Evolutionary conservation across 2,888 invertebrate species (phyloP), one percentile per base, ranked within the genome.

Genomic region (Caenorhabditis sp.): DNA sequence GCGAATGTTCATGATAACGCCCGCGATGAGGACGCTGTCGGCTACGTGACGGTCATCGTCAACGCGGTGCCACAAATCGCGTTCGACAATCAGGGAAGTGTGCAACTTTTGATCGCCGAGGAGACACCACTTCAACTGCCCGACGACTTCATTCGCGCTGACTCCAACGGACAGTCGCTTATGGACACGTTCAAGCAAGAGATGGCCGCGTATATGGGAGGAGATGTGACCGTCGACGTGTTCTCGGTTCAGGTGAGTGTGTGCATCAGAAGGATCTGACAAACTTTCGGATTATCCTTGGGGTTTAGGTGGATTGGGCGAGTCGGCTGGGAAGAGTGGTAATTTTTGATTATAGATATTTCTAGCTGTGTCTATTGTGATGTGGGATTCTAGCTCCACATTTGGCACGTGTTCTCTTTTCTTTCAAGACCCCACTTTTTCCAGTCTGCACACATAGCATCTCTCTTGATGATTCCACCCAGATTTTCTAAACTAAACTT

Each of bases 1-100:
- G 90, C 89, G 0, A 85, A 86, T 72, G 90, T 90, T 56, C 85
- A 85, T 58, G 91, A 92, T 93, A 94, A 96, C 69, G 96, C 96
- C 92, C 96, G 97, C 92, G 97, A 97, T 0, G 97, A 97, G 93
- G 96, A 97, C 93, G 96, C 98, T 0, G 95, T 95, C 0, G 97
- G 97, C n/a, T 97, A 97, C 93, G 97, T 99, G 0, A 96, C 96
- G 0, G 96, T 98, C 0, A 96, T 95, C 10, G 96, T 99, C 0
- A 95, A 96, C 92, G 96, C 96, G 93, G 97, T 99, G 90, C 96
- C 97, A 0, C 96, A 97, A 91, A 69, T 77, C 12, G 82, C 83
- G 10, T 82, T 82, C 47, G 77, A 80, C 58, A 83, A 83, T 56
- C 82, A 88, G 75, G 90, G 88, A 47, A 87, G 90, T 16, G 84